phyloP scores from a whole-genome alignment of 2,888 invertebrate genomes.

The Tenthredo scrophulariae region DNA sequence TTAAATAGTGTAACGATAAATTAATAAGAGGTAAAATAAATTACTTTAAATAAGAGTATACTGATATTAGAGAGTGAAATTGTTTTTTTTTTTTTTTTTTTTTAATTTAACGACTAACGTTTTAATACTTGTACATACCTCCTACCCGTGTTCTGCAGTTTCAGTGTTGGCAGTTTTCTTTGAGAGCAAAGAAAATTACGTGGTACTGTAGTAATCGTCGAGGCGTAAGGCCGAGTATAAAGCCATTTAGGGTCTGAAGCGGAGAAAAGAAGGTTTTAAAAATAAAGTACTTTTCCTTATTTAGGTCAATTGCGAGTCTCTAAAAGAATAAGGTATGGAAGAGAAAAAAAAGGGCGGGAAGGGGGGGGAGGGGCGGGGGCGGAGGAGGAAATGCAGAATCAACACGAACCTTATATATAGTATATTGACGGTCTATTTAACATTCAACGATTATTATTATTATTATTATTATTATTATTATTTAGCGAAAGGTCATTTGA shows the following conservation, averaged over 20 bases:
- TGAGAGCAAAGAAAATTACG: slow-evolving; percentile 13
- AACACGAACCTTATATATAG: slow-evolving; percentile 48
- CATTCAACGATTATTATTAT: not conserved
- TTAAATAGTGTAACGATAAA: too few relatives aligned
- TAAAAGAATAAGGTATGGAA: not conserved
- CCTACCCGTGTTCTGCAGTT: not conserved
- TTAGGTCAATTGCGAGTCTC: not conserved
- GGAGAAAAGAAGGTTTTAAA: slow-evolving; percentile 14
- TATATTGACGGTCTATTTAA: not conserved
- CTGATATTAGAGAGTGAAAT: not conserved
- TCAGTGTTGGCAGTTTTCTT: slow-evolving; percentile 11
- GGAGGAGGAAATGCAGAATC: slow-evolving; percentile 41
- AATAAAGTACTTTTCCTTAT: slow-evolving; percentile 40
- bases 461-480: not conserved
- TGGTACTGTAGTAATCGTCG: slow-evolving; percentile 30
- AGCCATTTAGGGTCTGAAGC: slow-evolving; percentile 24
- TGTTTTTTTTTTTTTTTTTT: not conserved
- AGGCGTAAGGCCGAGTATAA: not conserved
- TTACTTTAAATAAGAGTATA: not conserved
- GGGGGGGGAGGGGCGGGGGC: too few relatives aligned
- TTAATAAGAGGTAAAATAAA: too few relatives aligned
- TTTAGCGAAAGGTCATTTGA: not conserved
- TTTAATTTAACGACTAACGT: not conserved
- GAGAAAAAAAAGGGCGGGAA: slow-evolving; percentile 38
- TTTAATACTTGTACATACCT: not conserved